Evolutionary conservation across 2,113 vertebrate species (phyloP).

Genomic region (Ariopsis seemanni): DNA sequence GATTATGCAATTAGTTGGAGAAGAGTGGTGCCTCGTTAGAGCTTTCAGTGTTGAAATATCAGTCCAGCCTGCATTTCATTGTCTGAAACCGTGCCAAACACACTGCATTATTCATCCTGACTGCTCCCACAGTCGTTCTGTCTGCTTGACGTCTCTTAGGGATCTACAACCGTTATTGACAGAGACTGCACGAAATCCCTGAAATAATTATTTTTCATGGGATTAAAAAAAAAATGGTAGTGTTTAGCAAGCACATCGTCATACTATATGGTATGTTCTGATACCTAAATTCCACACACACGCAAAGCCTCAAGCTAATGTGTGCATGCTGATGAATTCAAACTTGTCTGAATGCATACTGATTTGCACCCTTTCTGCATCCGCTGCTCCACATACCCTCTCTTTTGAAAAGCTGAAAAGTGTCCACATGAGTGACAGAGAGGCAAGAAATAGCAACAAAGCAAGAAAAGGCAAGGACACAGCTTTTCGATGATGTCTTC

Average conservation of each 20-base stretch:
- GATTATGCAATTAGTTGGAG: background rate
- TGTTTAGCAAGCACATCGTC: background rate
- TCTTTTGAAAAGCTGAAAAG: slow-evolving; percentile 26
- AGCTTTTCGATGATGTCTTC: background rate
- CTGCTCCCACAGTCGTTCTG: background rate
- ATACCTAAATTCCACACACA: slow-evolving; percentile 3
- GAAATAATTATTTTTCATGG: background rate
- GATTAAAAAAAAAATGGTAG: background rate
- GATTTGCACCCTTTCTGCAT: slow-evolving; percentile 34
- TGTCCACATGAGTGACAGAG: slow-evolving; percentile 30
- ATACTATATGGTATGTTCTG: background rate
- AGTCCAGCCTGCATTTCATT: background rate
- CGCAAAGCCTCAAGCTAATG: slow-evolving; percentile 12
- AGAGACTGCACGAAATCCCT: background rate
- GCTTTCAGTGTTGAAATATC: background rate
- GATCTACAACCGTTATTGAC: background rate
- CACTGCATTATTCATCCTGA: slow-evolving; percentile 13
- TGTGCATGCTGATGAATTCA: slow-evolving; percentile 32
- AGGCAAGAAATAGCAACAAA: slow-evolving; percentile 18
- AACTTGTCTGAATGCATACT: slow-evolving; percentile 10
- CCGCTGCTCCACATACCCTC: slow-evolving; percentile 14
- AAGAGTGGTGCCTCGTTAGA: background rate
- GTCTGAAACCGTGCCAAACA: slow-evolving; percentile 2
- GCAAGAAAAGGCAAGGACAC: slow-evolving; percentile 25
- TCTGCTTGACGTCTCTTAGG: background rate